Conservation (phyloP, 2,797 vertebrate species). For the Enteromius fasciolatus region DNA sequence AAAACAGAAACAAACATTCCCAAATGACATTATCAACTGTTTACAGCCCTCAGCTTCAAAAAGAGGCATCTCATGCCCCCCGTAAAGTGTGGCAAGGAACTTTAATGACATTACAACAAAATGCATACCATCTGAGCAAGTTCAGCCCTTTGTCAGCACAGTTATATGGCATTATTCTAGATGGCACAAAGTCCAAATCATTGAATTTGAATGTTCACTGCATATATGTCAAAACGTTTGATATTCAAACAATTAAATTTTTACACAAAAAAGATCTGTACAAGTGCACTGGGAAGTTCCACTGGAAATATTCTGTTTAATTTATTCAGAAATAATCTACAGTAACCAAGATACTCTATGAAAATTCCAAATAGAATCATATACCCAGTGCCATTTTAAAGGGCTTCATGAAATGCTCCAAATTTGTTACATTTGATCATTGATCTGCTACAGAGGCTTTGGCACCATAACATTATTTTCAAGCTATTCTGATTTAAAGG, state of each 20-base stretch:
- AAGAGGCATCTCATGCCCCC: no score
- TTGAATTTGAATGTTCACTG: background rate
- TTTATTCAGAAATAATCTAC: background rate
- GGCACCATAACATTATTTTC: slow-evolving; percentile 16
- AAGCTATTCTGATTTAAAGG: slow-evolving; percentile 1
- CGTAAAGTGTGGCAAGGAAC: background rate
- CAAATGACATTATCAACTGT: background rate
- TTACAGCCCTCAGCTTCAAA: background rate
- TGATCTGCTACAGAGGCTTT: slow-evolving; percentile 21
- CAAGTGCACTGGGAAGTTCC: background rate
- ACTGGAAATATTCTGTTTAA: slow-evolving; percentile 8
- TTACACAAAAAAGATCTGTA: background rate
- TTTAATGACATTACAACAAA: background rate
- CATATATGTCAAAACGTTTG: background rate
- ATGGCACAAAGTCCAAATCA: background rate
- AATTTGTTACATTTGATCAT: slow-evolving; percentile 1
- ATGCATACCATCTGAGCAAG: slow-evolving; percentile 3
- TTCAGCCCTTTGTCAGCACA: slow-evolving; percentile 14
- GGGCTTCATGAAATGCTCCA: slow-evolving; percentile 1
- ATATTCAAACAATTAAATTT: background rate
- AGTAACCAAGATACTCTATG: slow-evolving; percentile 2
- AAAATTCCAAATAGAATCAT: background rate
- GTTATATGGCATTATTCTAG: background rate
- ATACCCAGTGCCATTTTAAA: slow-evolving; percentile 8
- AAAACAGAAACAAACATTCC: background rate